Evolutionary conservation across 1,140 invertebrate genomes (phyloP).

Genomic region (Mactra quadrangularis): DNA sequence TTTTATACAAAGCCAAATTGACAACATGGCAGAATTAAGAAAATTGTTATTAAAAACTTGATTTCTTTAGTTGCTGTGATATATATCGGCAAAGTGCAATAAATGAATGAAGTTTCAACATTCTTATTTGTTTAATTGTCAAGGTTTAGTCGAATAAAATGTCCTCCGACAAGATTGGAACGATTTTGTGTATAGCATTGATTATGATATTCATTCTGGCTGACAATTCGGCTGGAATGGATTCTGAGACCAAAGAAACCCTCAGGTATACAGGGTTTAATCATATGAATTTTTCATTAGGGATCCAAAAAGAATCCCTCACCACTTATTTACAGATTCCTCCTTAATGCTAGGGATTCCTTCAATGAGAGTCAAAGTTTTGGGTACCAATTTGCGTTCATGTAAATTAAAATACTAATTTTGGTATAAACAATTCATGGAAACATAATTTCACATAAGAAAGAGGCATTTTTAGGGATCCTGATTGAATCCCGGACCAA

Average conservation of each 20-base stretch:
- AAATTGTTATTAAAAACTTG: neutral
- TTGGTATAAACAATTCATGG: too few species aligned
- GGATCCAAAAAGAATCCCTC: neutral
- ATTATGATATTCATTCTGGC: constrained; percentile 13
- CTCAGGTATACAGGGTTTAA: neutral
- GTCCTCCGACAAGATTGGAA: constrained; percentile 1
- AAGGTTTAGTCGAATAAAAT: neutral
- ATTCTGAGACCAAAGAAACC: constrained; percentile 15
- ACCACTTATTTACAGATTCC: neutral
- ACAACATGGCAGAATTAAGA: constrained; percentile 33
- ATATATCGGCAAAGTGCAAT: neutral
- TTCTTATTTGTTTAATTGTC: neutral
- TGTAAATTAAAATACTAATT: neutral
- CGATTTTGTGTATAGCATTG: neutral
- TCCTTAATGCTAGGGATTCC: too few species aligned
- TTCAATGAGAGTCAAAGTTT: neutral
- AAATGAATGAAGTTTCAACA: neutral
- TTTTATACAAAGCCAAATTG: neutral
- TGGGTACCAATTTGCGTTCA: neutral
- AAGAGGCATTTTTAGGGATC: too few species aligned
- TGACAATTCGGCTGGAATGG: constrained; percentile 35
- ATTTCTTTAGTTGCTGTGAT: neutral
- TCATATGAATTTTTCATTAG: neutral
- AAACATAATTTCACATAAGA: too few species aligned
- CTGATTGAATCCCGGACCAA: too few species aligned